Conservation (phyloP, 2,113 vertebrate species). For the Pogona vitticeps region DNA sequence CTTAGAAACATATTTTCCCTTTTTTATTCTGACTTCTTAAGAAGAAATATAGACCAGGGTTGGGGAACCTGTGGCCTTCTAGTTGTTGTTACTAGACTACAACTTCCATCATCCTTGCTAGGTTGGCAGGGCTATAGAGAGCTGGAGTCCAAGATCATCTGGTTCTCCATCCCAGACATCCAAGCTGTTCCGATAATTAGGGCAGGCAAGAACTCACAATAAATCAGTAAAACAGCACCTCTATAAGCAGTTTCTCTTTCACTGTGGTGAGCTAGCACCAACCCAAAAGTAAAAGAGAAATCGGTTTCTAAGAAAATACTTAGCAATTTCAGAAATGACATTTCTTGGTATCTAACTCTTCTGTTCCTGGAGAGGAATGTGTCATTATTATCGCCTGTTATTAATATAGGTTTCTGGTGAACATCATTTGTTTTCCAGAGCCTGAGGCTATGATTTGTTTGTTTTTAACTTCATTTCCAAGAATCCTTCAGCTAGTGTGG, state of each 20-base stretch:
- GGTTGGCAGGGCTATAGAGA: no score
- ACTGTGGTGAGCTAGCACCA: background rate
- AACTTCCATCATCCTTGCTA: no score
- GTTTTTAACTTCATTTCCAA: no score
- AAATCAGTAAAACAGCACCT: background rate
- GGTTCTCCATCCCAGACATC: no score
- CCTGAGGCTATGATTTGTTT: no score
- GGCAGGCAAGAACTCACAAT: background rate
- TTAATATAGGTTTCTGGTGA: slow-evolving; percentile 61
- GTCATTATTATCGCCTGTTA: slow-evolving; percentile 37
- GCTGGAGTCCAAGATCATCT: no score
- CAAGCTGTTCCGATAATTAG: background rate
- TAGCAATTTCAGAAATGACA: slow-evolving; percentile 10
- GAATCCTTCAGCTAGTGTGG: no score
- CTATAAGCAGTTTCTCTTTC: slow-evolving; percentile 48
- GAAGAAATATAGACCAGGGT: background rate
- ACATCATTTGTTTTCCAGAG: slow-evolving; percentile 11
- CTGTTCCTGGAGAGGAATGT: slow-evolving; percentile 61
- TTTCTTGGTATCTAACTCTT: slow-evolving; percentile 13
- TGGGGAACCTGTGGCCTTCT: background rate
- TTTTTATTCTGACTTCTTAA: background rate
- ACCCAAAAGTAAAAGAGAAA: slow-evolving; percentile 42
- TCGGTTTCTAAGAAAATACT: slow-evolving; percentile 44
- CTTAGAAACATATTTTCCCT: background rate
- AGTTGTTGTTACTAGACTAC: background rate